phyloP scores from a whole-genome alignment of 2,888 invertebrate species.

The Tribolium freemani region DNA sequence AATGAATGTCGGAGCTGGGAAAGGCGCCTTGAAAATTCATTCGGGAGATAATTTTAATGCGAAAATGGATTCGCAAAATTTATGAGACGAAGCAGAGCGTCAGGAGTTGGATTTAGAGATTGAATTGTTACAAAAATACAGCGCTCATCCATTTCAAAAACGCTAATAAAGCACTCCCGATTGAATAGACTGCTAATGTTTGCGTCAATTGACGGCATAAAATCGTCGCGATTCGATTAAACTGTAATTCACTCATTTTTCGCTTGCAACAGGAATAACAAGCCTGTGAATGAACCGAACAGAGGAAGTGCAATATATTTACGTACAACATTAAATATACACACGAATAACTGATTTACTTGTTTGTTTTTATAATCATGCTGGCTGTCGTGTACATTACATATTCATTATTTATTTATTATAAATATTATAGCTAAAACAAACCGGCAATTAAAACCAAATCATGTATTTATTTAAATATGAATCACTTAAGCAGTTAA shows the following conservation, averaged over 20 bases:
- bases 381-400: not conserved
- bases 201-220: not conserved
- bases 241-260: not conserved
- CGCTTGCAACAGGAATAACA: not conserved
- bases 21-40: constrained; percentile 31
- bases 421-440: not conserved
- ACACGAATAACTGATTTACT: not conserved
- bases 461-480: not conserved
- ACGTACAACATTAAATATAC: not conserved
- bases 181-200: not conserved
- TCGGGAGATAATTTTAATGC: constrained; percentile 22
- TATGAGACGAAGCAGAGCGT: too few species aligned
- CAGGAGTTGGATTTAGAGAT: not conserved
- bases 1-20: constrained; percentile 1
- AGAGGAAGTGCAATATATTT: not conserved
- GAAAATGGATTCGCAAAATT: constrained; percentile 3
- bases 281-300: not conserved
- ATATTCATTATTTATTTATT: not conserved
- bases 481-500: not conserved
- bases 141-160: not conserved
- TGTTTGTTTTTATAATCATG: not conserved
- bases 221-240: not conserved
- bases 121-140: constrained; percentile 4
- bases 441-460: not conserved
- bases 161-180: not conserved